Conservation (phyloP, 2,113 vertebrate genomes). For the Burhinus oedicnemus region DNA sequence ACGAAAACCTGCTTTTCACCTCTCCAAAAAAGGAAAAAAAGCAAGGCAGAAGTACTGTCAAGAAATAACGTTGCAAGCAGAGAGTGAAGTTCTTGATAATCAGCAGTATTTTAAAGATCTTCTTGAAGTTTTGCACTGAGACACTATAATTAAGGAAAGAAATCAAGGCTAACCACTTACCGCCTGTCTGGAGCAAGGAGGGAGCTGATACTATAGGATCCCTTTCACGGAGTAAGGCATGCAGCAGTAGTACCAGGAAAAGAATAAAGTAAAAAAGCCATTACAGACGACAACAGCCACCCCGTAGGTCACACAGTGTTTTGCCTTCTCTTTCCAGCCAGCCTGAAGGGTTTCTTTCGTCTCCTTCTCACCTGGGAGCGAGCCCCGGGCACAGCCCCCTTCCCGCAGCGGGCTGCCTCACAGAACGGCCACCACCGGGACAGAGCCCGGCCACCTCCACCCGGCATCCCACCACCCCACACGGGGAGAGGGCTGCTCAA, state of each 20-base stretch:
- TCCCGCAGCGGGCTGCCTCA: rapidly evolving
- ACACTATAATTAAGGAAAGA: slow-evolving; percentile 54
- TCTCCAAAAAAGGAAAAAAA: background rate
- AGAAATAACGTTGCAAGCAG: background rate
- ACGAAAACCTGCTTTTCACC: background rate
- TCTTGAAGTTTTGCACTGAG: slow-evolving; percentile 45
- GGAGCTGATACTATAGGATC: background rate
- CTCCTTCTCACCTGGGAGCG: rapidly evolving
- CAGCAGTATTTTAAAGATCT: slow-evolving; percentile 11
- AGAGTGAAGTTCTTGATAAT: slow-evolving; percentile 14
- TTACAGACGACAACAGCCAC: background rate
- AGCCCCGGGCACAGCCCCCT: background rate
- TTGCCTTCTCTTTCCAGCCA: background rate
- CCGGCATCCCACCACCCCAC: background rate
- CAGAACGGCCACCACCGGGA: rapidly evolving
- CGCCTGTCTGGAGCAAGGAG: background rate
- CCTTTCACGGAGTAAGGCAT: background rate
- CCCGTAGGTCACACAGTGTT: rapidly evolving
- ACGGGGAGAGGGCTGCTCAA: background rate
- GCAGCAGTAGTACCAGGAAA: background rate
- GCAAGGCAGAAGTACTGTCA: background rate
- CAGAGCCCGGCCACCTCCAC: background rate
- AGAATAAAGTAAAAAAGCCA: background rate
- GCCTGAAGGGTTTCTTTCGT: background rate
- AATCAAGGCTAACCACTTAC: slow-evolving; percentile 47